Conservation (phyloP, 2,797 vertebrate species). For the Tapirus indicus region DNA sequence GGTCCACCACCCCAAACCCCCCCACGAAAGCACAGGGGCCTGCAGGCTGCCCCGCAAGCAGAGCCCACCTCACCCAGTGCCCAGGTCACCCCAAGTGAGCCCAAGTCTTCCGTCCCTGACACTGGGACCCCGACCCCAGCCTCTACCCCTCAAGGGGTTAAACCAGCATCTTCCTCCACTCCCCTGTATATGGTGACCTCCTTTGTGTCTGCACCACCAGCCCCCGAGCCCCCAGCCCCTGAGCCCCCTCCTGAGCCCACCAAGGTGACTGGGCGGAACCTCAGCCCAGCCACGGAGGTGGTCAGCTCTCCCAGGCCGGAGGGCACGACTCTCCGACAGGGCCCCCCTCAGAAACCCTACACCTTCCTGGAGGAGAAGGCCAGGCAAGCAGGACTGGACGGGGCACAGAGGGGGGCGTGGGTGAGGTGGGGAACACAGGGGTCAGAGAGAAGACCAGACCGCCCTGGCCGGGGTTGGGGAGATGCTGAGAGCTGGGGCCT, state of each 20-base stretch:
- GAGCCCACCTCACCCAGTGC: conserved; percentile 75
- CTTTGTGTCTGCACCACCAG: conserved; percentile 87
- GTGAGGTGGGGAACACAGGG: fast-evolving
- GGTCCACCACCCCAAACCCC: conserved; percentile 87
- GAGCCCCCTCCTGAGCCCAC: conserved; percentile 89
- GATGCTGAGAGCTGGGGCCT: neutral
- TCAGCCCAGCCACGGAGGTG: conserved; percentile 88
- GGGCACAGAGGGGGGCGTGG: too few species aligned
- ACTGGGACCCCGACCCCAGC: conserved; percentile 68
- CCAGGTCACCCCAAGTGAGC: conserved; percentile 73
- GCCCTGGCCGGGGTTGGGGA: neutral
- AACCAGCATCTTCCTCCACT: conserved; percentile 82
- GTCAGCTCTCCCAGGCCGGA: conserved; percentile 85
- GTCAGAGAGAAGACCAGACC: neutral
- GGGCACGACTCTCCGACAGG: conserved; percentile 93
- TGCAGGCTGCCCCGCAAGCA: conserved; percentile 64
- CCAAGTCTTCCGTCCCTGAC: conserved; percentile 74
- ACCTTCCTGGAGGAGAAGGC: conserved; percentile 99
- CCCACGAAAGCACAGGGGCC: conserved; percentile 84
- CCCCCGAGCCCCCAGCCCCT: conserved; percentile 78
- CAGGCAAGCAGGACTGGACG: conserved; percentile 89
- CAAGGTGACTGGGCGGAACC: conserved; percentile 89
- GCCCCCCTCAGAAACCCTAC: conserved; percentile 98
- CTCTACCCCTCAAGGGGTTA: conserved; percentile 74
- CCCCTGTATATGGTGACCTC: conserved; percentile 88